These are phyloP conservation scores for Euzophera pinguis DNA, from an alignment of 2,888 invertebrate species.

Conservation along the genomic window DNA sequence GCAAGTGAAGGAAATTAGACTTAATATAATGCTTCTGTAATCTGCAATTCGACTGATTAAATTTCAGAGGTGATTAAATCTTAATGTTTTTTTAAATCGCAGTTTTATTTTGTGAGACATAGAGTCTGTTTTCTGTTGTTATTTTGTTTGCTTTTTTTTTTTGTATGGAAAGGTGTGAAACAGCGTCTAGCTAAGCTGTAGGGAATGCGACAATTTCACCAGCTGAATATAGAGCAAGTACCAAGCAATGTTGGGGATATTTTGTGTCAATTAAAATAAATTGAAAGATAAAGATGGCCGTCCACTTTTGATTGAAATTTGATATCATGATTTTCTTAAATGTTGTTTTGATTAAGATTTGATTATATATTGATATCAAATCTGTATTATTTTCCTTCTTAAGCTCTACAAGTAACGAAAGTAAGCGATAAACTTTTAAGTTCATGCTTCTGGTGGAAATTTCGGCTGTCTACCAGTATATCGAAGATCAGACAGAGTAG, in stretches of 20 bases:
- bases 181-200: conserved; percentile 35
- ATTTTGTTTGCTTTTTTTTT: conserved; percentile 17
- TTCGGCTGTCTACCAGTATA: too few relatives aligned
- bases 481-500: too few relatives aligned
- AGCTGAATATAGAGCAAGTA: conserved; percentile 15
- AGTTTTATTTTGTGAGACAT: conserved; percentile 18
- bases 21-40: conserved; percentile 57
- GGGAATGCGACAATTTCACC: conserved; percentile 68
- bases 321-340: too few relatives aligned
- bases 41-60: conserved; percentile 61
- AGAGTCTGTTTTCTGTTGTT: conserved; percentile 27
- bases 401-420: too few relatives aligned
- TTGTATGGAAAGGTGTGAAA: conserved; percentile 55
- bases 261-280: conserved; percentile 69
- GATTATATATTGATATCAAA: too few relatives aligned
- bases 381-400: too few relatives aligned
- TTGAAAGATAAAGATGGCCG: conserved; percentile 15
- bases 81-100: conserved; percentile 21
- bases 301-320: neutral
- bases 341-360: too few relatives aligned
- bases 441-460: too few relatives aligned
- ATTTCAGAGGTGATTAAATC: conserved; percentile 39
- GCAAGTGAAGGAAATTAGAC: conserved; percentile 62
- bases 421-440: too few relatives aligned
- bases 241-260: conserved; percentile 58